Evolutionary conservation across 2,797 vertebrate species (phyloP).

Genomic region (Eulemur coronatus): DNA sequence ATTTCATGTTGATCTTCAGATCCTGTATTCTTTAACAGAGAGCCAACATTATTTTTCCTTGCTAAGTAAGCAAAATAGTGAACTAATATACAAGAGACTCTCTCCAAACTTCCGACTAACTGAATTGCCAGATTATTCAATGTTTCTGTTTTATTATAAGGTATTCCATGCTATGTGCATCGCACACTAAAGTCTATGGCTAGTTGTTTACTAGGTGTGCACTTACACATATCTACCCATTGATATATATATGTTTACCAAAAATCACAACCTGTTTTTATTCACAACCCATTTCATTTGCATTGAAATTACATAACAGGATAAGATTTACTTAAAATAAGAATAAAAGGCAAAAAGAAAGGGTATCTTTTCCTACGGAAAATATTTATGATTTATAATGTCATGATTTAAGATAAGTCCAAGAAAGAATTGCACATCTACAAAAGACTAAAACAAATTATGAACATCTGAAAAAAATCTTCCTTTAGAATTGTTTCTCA

Average conservation of each 20-base stretch:
- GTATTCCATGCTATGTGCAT: neutral
- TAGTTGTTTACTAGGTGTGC: neutral
- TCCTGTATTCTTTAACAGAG: neutral
- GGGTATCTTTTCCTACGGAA: neutral
- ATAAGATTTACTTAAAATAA: neutral
- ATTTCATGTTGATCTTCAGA: neutral
- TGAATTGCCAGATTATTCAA: neutral
- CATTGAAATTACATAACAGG: neutral
- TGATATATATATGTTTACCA: neutral
- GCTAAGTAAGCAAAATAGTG: neutral
- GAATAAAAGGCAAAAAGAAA: neutral
- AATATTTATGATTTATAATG: neutral
- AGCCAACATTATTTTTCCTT: neutral
- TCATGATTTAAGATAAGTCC: neutral
- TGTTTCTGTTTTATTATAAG: neutral
- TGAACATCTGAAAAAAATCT: neutral
- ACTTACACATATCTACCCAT: accelerated
- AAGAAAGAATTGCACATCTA: neutral
- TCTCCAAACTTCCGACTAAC: neutral
- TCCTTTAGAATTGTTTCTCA: neutral
- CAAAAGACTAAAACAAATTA: neutral
- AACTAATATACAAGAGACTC: neutral
- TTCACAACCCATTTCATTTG: neutral
- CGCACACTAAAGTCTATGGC: neutral
- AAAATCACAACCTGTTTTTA: neutral